Percentiles rank a stretch among this genome's conserved stretches.
These are phyloP conservation scores for Crossocerus cetratus DNA, from an alignment of 2,888 invertebrate genomes.

Conservation along the genomic window DNA sequence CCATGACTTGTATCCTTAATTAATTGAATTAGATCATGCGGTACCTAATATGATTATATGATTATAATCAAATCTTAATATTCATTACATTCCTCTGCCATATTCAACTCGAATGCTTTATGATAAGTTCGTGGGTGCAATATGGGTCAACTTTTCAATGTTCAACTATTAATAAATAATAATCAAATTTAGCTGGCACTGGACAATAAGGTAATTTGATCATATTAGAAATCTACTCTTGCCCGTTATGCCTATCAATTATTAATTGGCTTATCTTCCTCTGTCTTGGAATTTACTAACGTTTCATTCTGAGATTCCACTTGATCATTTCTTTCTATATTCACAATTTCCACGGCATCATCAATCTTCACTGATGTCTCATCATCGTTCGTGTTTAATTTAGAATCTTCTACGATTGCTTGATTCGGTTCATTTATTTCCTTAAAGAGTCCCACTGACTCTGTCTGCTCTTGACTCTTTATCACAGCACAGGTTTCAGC, in stretches of 20 bases:
- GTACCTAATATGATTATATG: not conserved
- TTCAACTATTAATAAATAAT: slow-evolving; percentile 34
- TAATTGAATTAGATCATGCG: too few relatives aligned
- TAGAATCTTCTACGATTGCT: not conserved
- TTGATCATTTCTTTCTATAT: slow-evolving; percentile 12
- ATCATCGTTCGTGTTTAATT: not conserved
- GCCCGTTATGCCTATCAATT: slow-evolving; percentile 11
- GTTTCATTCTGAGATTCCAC: slow-evolving; percentile 21
- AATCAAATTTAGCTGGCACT: slow-evolving; percentile 1
- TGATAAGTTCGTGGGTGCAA: not conserved
- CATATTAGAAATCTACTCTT: slow-evolving; percentile 19
- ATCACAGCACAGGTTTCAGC: slow-evolving; percentile 39
- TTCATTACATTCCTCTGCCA: not conserved
- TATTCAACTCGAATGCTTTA: not conserved
- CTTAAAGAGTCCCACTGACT: not conserved
- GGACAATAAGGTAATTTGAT: not conserved
- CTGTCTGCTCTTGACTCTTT: slow-evolving; percentile 14
- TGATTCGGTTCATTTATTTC: slow-evolving; percentile 5
- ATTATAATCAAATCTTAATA: not conserved
- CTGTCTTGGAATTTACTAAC: not conserved
- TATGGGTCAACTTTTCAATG: not conserved
- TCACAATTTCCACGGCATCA: not conserved
- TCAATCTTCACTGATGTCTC: not conserved
- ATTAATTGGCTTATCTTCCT: slow-evolving; percentile 5
- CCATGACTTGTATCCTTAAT: too few relatives aligned